A percentile compares a stretch with the other conserved stretches of the same genome.
These are phyloP conservation scores for Avahi laniger DNA, from an alignment of 2,797 vertebrate genomes.

Conservation along the genomic window DNA sequence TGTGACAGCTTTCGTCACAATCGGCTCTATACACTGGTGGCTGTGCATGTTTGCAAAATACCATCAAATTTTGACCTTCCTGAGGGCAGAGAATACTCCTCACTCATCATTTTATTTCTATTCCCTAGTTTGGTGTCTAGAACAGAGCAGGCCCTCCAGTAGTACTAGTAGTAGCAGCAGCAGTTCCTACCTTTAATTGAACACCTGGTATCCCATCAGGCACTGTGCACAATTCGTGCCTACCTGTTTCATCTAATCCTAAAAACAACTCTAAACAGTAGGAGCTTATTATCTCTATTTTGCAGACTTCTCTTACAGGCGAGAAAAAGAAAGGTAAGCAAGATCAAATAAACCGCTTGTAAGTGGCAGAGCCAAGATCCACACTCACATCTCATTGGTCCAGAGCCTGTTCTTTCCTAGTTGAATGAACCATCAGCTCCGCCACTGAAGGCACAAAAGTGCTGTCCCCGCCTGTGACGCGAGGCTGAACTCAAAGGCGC, in stretches of 20 bases:
- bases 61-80: neutral
- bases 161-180: fast-evolving
- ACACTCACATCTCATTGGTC: neutral
- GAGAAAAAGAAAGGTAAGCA: neutral
- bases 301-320: neutral
- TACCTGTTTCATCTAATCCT: neutral
- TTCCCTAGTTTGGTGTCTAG: neutral
- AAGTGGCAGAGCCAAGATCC: neutral
- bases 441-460: neutral
- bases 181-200: fast-evolving
- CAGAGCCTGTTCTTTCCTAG: neutral
- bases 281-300: neutral
- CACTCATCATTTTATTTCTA: too few species aligned
- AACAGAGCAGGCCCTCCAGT: too few species aligned
- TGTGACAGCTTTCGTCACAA: neutral
- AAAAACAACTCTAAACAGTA: neutral
- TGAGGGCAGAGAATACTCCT: neutral
- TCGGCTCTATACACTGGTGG: too few species aligned
- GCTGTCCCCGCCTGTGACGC: fast-evolving
- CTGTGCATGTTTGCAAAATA: fast-evolving
- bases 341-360: neutral
- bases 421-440: too few species aligned
- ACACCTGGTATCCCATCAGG: neutral
- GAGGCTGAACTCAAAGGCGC: neutral
- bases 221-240: fast-evolving